Percentiles rank a stretch among this genome's conserved stretches.
Evolutionary conservation across 2,113 vertebrate genomes (phyloP).

Genomic region (Ancistrus triradiatus): DNA sequence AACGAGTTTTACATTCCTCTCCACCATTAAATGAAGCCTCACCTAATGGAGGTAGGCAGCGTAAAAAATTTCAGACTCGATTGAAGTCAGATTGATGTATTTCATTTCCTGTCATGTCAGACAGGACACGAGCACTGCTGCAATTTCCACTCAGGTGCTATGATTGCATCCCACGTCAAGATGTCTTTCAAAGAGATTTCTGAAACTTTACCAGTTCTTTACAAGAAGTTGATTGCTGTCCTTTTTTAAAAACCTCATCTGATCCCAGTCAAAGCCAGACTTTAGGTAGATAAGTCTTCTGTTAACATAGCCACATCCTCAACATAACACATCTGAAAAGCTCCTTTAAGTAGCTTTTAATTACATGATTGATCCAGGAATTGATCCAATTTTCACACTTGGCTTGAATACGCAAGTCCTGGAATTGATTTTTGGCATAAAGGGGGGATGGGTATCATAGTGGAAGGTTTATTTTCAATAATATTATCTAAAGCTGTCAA

Average conservation of each 20-base stretch:
- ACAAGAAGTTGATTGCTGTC: background rate
- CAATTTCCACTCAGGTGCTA: slow-evolving; percentile 23
- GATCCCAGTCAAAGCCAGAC: background rate
- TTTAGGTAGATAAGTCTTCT: background rate
- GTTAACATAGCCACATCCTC: background rate
- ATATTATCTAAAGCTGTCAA: no score
- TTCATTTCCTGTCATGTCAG: slow-evolving; percentile 20
- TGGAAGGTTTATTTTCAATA: no score
- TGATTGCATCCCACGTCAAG: slow-evolving; percentile 17
- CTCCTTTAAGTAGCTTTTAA: no score
- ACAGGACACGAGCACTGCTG: background rate
- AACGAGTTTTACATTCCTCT: background rate
- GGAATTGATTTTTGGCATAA: no score
- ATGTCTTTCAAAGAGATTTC: slow-evolving; percentile 1
- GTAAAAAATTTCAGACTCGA: slow-evolving; percentile 3
- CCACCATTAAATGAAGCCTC: background rate
- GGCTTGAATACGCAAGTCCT: no score
- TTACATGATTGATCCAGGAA: no score
- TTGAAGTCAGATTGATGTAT: slow-evolving; percentile 32
- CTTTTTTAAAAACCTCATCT: background rate
- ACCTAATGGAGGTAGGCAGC: background rate
- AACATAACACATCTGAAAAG: background rate
- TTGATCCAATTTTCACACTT: no score
- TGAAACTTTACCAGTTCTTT: background rate
- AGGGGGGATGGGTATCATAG: no score